phyloP scores from a whole-genome alignment of 2,797 vertebrate genomes.

The Perodicticus potto region DNA sequence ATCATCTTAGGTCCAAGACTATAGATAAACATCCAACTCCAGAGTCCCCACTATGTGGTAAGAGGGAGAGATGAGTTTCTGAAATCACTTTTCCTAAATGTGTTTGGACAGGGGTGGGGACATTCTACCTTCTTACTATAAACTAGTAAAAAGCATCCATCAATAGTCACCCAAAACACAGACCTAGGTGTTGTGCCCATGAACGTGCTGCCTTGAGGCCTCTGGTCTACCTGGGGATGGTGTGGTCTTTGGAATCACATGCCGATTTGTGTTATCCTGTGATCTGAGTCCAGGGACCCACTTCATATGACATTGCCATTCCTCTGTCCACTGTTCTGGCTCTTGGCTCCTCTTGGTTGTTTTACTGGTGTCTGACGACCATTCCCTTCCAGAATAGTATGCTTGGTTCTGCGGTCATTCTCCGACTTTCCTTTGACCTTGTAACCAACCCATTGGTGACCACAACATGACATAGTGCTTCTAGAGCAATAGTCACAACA shows the following conservation, averaged over 20 bases:
- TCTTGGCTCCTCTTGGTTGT: background rate
- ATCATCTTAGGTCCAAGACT: conserved; percentile 81
- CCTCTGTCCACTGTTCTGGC: background rate
- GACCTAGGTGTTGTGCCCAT: background rate
- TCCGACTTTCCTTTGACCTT: background rate
- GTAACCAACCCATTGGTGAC: background rate
- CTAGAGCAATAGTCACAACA: background rate
- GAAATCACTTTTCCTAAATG: conserved; percentile 44
- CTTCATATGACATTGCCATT: background rate
- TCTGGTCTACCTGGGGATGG: background rate
- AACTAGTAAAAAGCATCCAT: background rate
- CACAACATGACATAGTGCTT: background rate
- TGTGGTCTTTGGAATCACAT: background rate
- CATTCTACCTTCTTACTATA: background rate
- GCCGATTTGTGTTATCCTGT: background rate
- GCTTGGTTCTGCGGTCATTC: background rate
- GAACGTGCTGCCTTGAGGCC: background rate
- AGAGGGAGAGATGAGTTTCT: conserved; percentile 71
- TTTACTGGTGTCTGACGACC: background rate
- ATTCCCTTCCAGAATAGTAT: background rate
- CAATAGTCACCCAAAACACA: background rate
- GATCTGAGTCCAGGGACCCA: background rate
- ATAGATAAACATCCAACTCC: conserved; percentile 77
- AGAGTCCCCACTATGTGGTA: conserved; percentile 75
- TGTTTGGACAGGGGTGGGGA: background rate